A percentile compares a stretch with the other conserved stretches of the same genome.
phyloP scores from a whole-genome alignment of 2,888 invertebrate genomes.

The Apantesis nais region DNA sequence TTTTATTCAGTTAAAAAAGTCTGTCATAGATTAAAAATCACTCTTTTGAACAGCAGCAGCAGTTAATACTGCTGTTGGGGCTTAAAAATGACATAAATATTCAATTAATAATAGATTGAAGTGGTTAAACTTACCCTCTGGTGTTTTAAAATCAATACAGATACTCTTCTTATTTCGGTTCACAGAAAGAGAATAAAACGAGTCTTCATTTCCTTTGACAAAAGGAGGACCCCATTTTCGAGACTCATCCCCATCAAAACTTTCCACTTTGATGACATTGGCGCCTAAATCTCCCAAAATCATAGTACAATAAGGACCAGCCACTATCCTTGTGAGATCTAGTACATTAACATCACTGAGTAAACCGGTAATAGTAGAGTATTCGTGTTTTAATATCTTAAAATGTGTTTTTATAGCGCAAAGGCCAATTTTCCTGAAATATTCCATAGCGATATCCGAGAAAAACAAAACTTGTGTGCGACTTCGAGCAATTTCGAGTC shows the following conservation, averaged over 20 bases:
- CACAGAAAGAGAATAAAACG: slow-evolving; percentile 93
- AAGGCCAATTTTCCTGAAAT: slow-evolving; percentile 42
- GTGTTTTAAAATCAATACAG: slow-evolving; percentile 92
- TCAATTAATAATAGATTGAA: background rate
- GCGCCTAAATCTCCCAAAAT: slow-evolving; percentile 96
- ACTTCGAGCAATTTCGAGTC: slow-evolving; percentile 16
- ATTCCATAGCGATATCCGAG: slow-evolving; percentile 50
- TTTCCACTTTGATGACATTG: slow-evolving; percentile 96
- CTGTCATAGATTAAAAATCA: too few relatives aligned
- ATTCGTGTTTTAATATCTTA: slow-evolving; percentile 43
- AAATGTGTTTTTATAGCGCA: slow-evolving; percentile 46
- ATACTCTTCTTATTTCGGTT: slow-evolving; percentile 98
- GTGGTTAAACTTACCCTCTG: slow-evolving; percentile 81
- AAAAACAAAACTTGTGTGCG: slow-evolving; percentile 32
- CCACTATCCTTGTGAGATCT: slow-evolving; percentile 94
- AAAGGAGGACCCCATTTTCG: slow-evolving; percentile 98
- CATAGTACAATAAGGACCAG: slow-evolving; percentile 98
- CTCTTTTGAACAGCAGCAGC: background rate
- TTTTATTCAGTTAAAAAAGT: background rate
- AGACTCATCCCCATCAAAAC: slow-evolving; percentile 93
- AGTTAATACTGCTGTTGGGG: too few relatives aligned
- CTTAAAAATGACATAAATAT: background rate
- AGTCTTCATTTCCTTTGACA: slow-evolving; percentile 86
- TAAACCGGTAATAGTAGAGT: slow-evolving; percentile 81
- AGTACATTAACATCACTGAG: slow-evolving; percentile 90